Percentiles rank a stretch among this genome's conserved stretches.
Evolutionary conservation across 2,888 invertebrate species (phyloP).

Genomic region (Didymodactylos carnosus): DNA sequence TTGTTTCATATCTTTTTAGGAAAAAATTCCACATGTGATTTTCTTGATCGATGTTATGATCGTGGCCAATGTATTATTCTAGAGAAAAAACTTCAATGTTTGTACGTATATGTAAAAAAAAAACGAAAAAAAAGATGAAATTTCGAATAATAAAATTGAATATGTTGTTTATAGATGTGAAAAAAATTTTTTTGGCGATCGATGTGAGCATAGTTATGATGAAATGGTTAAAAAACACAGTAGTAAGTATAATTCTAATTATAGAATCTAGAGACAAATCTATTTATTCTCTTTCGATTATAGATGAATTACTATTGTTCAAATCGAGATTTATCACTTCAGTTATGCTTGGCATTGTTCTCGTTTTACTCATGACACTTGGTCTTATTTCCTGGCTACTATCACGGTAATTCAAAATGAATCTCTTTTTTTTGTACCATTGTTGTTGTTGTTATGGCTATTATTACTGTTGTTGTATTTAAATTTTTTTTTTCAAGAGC

Average conservation of each 20-base stretch:
- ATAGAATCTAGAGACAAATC: not conserved
- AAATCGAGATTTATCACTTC: not conserved
- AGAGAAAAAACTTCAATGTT: not conserved
- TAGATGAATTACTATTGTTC: not conserved
- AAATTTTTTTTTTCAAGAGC: no score
- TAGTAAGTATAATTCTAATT: not conserved
- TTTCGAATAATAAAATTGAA: not conserved
- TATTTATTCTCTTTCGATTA: not conserved
- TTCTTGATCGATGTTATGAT: not conserved
- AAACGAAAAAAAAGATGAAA: not conserved
- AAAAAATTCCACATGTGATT: not conserved
- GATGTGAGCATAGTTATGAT: not conserved
- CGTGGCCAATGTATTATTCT: not conserved
- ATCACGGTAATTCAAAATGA: no score
- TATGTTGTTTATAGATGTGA: not conserved
- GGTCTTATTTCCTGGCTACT: not conserved
- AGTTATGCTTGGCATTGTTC: not conserved
- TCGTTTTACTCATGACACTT: not conserved
- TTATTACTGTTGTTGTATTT: no score
- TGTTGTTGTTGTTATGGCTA: no score
- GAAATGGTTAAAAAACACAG: not conserved
- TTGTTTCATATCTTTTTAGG: not conserved
- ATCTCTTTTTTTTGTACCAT: no score
- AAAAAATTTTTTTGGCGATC: not conserved
- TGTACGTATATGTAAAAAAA: not conserved